These are phyloP conservation scores for Amphipoea oculea DNA, from an alignment of 2,888 invertebrate genomes.

Conservation along the genomic window DNA sequence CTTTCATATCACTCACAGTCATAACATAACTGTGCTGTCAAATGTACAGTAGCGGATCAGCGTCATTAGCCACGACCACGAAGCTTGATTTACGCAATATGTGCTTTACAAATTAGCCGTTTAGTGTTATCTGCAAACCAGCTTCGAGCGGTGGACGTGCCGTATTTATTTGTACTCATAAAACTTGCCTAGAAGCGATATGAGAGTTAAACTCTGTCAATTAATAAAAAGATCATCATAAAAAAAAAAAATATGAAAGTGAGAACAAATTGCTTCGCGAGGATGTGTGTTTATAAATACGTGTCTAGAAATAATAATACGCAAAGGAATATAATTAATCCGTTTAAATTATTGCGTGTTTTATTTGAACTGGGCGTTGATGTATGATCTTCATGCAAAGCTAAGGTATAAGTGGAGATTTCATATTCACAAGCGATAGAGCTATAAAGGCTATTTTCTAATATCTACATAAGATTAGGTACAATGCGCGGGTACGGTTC, in stretches of 20 bases:
- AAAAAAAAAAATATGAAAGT: conserved; percentile 38
- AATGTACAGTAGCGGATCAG: conserved; percentile 75
- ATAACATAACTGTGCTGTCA: conserved; percentile 74
- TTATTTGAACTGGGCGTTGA: conserved; percentile 33
- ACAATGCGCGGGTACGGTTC: conserved; percentile 24
- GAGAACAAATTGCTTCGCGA: conserved; percentile 36
- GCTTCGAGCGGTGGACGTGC: conserved; percentile 74
- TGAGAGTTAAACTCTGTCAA: conserved; percentile 30
- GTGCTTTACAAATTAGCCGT: conserved; percentile 85
- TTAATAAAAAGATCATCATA: conserved; percentile 36
- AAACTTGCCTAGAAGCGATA: conserved; percentile 72
- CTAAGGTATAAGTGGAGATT: conserved; percentile 15
- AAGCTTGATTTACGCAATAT: conserved; percentile 85
- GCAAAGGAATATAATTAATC: conserved; percentile 30
- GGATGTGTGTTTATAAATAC: conserved; percentile 41
- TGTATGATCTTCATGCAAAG: conserved; percentile 6
- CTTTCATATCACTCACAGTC: conserved; percentile 74
- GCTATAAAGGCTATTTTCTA: conserved; percentile 29
- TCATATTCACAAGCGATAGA: conserved; percentile 19
- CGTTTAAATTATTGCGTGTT: conserved; percentile 38
- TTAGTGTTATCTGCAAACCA: conserved; percentile 83
- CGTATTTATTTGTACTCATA: conserved; percentile 71
- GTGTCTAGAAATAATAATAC: conserved; percentile 30
- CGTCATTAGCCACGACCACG: conserved; percentile 77
- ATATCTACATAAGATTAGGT: conserved; percentile 33